Evolutionary conservation across 2,888 invertebrate genomes (phyloP), one percentile per base, ranked within the genome.

Genomic region (Agrilus cyanescens): DNA sequence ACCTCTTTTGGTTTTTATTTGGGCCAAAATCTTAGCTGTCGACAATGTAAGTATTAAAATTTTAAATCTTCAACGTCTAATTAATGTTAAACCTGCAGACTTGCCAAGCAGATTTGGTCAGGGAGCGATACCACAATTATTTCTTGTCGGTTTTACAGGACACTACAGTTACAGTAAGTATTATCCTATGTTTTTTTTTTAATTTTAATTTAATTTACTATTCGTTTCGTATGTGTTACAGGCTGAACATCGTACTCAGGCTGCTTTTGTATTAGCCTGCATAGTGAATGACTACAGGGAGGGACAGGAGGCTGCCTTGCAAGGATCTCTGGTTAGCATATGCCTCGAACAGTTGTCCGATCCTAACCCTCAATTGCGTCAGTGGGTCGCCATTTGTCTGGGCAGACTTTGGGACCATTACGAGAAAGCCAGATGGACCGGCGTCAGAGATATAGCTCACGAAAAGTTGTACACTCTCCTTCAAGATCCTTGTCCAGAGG

Each of bases 1-100:
- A 44, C 88, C 94, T 6, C 76, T 94, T 46, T 76, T 98, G 55
- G 94, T 97, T 35, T 96, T 95, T 66, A 96, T 98, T 55, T 98
- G 98, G 98, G 95, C 98, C 13, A 95, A 96, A 71, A 95, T 98
- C 56, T 72, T 98, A 44, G 94, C 96, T 25, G 93, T 96, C 4
- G 97, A 98, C 65, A 85, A 82, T 63, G 90, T 89, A 59, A 76
- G 80, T 73, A 35, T 43, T 37, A 37, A 7, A 8, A 15, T 12
- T 1, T 29, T 6, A 20, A 31, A 34, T 14, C 34, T 40, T 15
- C 8, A 37, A 15, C n/a, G 8, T 38, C 12, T 12, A 29, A 38
- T 47, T 46, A 37, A 5, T 29, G n/a, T 32, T 44, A 34, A 34
- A 16, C 12, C 37, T 38, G 46, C 71, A 93, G 84, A 87, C 85